A percentile compares a stretch with the other conserved stretches of the same genome.
phyloP scores from a whole-genome alignment of 2,888 invertebrate species.

The Eupsilia transversa region DNA sequence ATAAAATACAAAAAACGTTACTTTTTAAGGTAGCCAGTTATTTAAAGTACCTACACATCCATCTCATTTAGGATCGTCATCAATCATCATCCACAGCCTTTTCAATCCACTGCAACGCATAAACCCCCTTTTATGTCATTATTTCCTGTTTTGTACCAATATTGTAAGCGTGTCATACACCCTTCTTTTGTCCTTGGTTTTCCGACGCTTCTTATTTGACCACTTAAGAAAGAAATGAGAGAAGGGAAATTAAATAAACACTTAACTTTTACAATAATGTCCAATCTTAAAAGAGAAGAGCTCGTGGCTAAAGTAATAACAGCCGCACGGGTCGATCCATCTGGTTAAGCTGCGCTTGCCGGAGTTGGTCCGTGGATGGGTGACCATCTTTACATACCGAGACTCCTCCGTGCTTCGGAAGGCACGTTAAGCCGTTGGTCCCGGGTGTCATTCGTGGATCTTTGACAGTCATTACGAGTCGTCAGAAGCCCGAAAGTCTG shows the following conservation, averaged over 20 bases:
- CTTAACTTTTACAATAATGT: no score
- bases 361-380: no score
- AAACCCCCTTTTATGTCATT: not conserved
- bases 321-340: no score
- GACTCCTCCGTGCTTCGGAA: no score
- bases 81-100: slow-evolving; percentile 7
- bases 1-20: not conserved
- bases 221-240: not conserved
- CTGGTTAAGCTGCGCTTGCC: no score
- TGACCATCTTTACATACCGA: no score
- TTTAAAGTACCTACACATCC: not conserved
- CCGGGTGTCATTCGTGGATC: no score
- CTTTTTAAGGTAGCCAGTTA: not conserved
- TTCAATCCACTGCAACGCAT: not conserved
- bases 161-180: not conserved
- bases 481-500: no score
- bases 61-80: slow-evolving; percentile 8
- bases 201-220: not conserved
- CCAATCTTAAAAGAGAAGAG: no score
- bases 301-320: no score
- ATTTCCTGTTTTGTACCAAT: not conserved
- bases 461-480: no score
- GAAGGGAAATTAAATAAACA: not conserved
- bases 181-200: not conserved
- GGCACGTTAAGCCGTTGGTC: no score